A percentile compares a stretch with the other conserved stretches of the same genome.
phyloP scores from a whole-genome alignment of 2,113 vertebrate genomes.

The Sinocyclocheilus maitianheensis region DNA sequence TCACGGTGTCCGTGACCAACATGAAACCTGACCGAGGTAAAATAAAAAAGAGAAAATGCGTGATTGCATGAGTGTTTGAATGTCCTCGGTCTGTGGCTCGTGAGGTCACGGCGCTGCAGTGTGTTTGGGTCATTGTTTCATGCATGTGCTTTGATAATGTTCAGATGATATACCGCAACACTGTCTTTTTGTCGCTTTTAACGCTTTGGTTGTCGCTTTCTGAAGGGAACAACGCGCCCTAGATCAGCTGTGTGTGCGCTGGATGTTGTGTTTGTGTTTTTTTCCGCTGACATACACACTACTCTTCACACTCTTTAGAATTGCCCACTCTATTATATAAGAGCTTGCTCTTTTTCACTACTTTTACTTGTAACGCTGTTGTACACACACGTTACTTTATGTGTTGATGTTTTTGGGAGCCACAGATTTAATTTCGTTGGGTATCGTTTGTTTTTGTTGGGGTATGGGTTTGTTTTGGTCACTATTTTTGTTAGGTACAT shows the following conservation, averaged over 20 bases:
- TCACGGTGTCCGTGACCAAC: slow-evolving; percentile 77
- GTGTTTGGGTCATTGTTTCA: slow-evolving; percentile 10
- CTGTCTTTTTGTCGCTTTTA: not conserved
- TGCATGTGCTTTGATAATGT: not conserved
- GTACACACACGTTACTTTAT: not conserved
- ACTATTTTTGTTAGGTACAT: not conserved
- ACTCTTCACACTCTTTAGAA: not conserved
- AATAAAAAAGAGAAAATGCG: slow-evolving; percentile 4
- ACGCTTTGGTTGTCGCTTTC: not conserved
- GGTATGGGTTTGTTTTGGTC: not conserved
- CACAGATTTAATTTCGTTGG: not conserved
- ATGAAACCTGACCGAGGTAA: slow-evolving; percentile 98
- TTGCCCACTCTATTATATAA: not conserved
- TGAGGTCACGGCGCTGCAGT: slow-evolving; percentile 20
- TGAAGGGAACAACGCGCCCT: slow-evolving; percentile 46
- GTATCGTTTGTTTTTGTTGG: not conserved
- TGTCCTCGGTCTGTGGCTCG: not conserved
- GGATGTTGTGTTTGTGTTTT: slow-evolving; percentile 41
- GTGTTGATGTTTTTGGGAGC: not conserved
- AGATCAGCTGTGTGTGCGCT: slow-evolving; percentile 8
- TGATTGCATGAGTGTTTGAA: slow-evolving; percentile 32
- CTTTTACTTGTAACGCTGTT: not conserved
- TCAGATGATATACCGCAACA: not conserved
- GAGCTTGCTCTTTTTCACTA: not conserved
- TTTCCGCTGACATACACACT: not conserved